phyloP scores from a whole-genome alignment of 2,888 invertebrate genomes.

The Eulithis testata region DNA sequence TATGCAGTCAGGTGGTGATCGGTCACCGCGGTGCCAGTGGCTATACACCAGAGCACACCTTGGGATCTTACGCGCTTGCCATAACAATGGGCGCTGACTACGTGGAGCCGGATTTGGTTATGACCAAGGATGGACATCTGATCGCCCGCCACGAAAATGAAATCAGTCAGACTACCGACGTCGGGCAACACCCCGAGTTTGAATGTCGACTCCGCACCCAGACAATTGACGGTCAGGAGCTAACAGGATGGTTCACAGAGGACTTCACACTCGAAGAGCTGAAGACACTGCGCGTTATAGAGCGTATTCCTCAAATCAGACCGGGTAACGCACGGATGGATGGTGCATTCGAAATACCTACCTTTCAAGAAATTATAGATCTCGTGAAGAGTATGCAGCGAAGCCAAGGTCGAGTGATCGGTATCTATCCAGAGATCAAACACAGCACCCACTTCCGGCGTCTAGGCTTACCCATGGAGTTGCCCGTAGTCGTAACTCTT shows the following conservation, averaged over 20 bases:
- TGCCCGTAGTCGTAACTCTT: slow-evolving; percentile 61
- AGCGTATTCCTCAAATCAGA: slow-evolving; percentile 65
- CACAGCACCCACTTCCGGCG: slow-evolving; percentile 66
- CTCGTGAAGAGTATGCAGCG: slow-evolving; percentile 65
- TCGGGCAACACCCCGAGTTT: slow-evolving; percentile 63
- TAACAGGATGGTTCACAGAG: slow-evolving; percentile 75
- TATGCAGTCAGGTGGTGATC: slow-evolving; percentile 43
- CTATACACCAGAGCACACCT: slow-evolving; percentile 72
- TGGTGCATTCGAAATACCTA: slow-evolving; percentile 63
- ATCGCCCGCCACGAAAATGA: slow-evolving; percentile 75
- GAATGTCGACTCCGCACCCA: slow-evolving; percentile 60
- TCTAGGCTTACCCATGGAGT: slow-evolving; percentile 67
- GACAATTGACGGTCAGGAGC: slow-evolving; percentile 58
- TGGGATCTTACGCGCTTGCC: slow-evolving; percentile 73
- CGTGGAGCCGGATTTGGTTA: slow-evolving; percentile 76
- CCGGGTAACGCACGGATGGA: slow-evolving; percentile 73
- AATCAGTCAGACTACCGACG: slow-evolving; percentile 66
- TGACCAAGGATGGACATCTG: slow-evolving; percentile 69
- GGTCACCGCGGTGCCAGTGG: slow-evolving; percentile 40
- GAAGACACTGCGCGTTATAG: slow-evolving; percentile 66
- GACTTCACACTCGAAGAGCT: slow-evolving; percentile 75
- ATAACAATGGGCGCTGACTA: slow-evolving; percentile 76
- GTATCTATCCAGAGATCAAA: slow-evolving; percentile 76
- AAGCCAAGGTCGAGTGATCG: slow-evolving; percentile 66
- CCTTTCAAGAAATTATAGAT: slow-evolving; percentile 74